These are phyloP conservation scores for Alexandromys fortis DNA, from an alignment of 2,113 vertebrate genomes.

Conservation along the genomic window DNA sequence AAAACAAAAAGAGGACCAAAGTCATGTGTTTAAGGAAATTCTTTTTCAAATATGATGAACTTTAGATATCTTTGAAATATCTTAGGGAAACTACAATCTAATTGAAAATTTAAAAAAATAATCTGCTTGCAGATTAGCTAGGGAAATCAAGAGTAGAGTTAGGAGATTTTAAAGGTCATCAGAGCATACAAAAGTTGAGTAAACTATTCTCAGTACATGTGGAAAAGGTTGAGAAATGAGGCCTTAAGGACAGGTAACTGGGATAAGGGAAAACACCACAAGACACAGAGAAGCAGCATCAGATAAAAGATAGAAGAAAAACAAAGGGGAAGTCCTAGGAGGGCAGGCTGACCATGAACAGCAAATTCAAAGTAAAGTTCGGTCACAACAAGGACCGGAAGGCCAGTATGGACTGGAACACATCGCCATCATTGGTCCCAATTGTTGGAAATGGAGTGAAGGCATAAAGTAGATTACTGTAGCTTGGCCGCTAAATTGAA, in stretches of 20 bases:
- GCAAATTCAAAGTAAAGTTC: not conserved
- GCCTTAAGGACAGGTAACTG: not conserved
- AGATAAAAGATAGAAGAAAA: not conserved
- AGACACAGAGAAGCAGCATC: not conserved
- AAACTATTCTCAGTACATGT: not conserved
- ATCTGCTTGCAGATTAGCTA: not conserved
- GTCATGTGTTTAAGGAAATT: not conserved
- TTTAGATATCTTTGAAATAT: slow-evolving; percentile 33
- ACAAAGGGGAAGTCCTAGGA: not conserved
- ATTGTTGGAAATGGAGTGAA: not conserved
- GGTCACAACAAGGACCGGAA: not conserved
- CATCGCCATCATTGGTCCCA: not conserved
- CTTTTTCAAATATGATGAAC: slow-evolving; percentile 14
- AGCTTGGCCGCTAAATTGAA: not conserved
- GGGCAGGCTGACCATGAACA: not conserved
- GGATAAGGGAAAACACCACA: slow-evolving; percentile 27
- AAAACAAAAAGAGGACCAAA: not conserved
- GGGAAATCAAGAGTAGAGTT: slow-evolving; percentile 14
- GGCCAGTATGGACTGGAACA: not conserved
- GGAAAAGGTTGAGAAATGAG: not conserved
- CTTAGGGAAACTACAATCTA: not conserved
- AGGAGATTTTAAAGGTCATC: not conserved
- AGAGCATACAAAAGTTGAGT: not conserved
- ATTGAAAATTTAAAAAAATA: not conserved
- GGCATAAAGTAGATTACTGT: not conserved